Conservation (phyloP, 1,140 invertebrate species). For the Drosophila bocqueti region DNA sequence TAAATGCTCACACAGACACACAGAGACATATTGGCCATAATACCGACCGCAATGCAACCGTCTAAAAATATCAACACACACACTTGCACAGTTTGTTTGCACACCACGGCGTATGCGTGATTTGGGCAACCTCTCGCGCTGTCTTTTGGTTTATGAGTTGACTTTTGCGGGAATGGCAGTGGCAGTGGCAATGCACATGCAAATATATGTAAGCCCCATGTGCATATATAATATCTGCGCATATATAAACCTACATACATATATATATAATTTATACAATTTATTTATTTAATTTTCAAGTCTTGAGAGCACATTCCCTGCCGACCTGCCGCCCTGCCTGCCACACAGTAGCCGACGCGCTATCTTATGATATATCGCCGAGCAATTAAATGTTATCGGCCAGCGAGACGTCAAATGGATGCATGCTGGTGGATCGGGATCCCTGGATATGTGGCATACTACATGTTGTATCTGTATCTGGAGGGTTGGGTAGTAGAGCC, state of each 20-base stretch:
- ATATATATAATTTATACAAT: constrained; percentile 44
- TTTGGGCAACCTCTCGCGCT: constrained; percentile 22
- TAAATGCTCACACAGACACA: not conserved
- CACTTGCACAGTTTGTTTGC: constrained; percentile 20
- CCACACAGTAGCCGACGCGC: constrained; percentile 21
- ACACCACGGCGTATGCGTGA: constrained; percentile 74
- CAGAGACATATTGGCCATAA: not conserved
- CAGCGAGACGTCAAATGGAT: constrained; percentile 58
- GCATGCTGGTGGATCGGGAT: not conserved
- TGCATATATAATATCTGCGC: not conserved
- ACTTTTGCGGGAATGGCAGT: constrained; percentile 28
- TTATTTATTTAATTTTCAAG: constrained; percentile 68
- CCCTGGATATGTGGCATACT: not conserved
- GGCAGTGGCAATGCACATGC: constrained; percentile 37
- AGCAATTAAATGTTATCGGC: constrained; percentile 79
- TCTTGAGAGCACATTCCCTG: constrained; percentile 33
- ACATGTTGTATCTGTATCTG: not conserved
- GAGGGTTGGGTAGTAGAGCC: not conserved
- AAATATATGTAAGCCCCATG: constrained; percentile 48
- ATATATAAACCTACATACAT: not conserved
- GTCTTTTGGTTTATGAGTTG: constrained; percentile 55
- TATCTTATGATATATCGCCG: constrained; percentile 80
- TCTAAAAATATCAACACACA: constrained; percentile 26
- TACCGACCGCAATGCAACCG: constrained; percentile 16
- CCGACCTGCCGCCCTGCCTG: not conserved